phyloP scores from a whole-genome alignment of 2,797 vertebrate species.

The Hapalemur alaotrensis region DNA sequence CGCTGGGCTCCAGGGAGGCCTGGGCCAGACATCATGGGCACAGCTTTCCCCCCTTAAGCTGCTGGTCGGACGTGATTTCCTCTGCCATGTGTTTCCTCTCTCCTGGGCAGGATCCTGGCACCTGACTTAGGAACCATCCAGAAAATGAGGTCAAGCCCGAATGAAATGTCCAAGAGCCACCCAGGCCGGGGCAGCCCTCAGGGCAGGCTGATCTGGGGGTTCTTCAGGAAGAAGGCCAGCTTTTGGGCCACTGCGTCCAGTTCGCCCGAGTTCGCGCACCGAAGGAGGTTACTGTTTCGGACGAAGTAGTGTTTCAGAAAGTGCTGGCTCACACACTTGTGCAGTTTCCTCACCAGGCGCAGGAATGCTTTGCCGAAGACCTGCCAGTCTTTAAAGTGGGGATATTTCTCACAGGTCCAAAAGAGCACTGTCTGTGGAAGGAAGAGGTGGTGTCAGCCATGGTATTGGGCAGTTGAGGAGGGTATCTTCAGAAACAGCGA shows the following conservation, averaged over 20 bases:
- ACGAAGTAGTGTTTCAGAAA: slow-evolving; percentile 90
- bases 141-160: not conserved
- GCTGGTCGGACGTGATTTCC: not conserved
- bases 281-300: slow-evolving; percentile 87
- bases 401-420: slow-evolving; percentile 92
- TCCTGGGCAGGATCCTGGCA: slow-evolving; percentile 62
- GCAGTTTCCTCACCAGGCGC: slow-evolving; percentile 87
- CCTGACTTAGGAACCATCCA: not conserved
- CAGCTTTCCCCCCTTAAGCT: not conserved
- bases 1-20: not conserved
- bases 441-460: slow-evolving; percentile 33
- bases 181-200: slow-evolving; percentile 49
- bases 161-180: slow-evolving; percentile 50
- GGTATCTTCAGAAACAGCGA: slow-evolving; percentile 41
- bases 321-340: slow-evolving; percentile 89
- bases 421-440: slow-evolving; percentile 88
- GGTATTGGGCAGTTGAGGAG: fast-evolving
- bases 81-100: not conserved
- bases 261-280: slow-evolving; percentile 84
- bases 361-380: slow-evolving; percentile 84
- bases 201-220: slow-evolving; percentile 79
- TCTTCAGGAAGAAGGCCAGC: slow-evolving; percentile 85
- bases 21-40: not conserved
- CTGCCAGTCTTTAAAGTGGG: slow-evolving; percentile 85
- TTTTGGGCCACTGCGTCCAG: slow-evolving; percentile 86